Base-by-base conservation (phyloP, 2,797 vertebrate genomes). In the Saxicola maurus region DNA sequence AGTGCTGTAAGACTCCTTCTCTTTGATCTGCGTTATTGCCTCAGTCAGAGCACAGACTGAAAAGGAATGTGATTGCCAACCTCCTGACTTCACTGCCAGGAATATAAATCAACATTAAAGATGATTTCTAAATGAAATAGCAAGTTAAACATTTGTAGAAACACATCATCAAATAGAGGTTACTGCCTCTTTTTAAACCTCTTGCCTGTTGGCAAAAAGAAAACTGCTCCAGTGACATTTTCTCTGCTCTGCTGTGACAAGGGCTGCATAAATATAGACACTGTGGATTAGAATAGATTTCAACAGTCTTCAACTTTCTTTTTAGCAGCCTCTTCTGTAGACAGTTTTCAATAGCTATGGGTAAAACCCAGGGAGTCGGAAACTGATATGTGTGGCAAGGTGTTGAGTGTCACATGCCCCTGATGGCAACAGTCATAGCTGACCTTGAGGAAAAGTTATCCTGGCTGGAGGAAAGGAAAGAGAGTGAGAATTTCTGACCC, bases 41-140 rank as follows among this genome's bases (percentile, higher is more conserved):
- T 93, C 61, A 75, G 76, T 84, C 85, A 72, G 77, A 86, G 75
- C 73, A 43, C 61, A 86, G 89, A 52, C 86, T 90, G 86, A 91
- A 94, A 75, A 33, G 80, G 28, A 87, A 89, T 23, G 65, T 79
- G 42, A 86, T 74, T 92, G 88, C 92, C 90, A 94, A 53, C 85
- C 85, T 95, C 87, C 78, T 81, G 92, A 82, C 81, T 95, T 81
- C 57, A 46, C 71, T 89, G 94, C 92, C 91, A 96, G 85, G 87
- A 91, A 86, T 91, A 93, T 91, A 95, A 93, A 96, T 85, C 86
- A 94, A 83, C 78, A 86, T 77, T 92, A 89, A 91, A 80, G 74
- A 93, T 71, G 31, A 73, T 92, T 94, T 92, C 52, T 31, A 92
- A 86, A 87, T 89, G 45, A 91, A 93, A 94, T 78, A 95, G 71